Percentiles rank a stretch among this genome's conserved stretches.
Conservation (phyloP, 2,888 invertebrate genomes). For the Drosophila mimica region DNA sequence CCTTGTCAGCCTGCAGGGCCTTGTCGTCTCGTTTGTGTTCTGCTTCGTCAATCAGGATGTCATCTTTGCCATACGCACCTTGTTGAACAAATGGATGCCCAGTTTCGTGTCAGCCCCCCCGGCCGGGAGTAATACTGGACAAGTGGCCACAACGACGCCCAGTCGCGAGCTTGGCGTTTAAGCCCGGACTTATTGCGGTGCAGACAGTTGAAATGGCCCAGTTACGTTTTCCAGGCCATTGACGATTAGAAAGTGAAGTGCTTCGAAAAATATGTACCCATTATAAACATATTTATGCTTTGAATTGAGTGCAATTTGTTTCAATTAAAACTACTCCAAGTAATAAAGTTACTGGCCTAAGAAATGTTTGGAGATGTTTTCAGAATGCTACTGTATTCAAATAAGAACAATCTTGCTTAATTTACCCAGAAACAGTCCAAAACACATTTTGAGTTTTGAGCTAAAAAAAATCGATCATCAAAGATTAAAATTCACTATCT, state of each 20-base stretch:
- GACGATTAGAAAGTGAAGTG: background rate
- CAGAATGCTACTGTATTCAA: background rate
- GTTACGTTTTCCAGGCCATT: slow-evolving; percentile 14
- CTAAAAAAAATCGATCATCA: background rate
- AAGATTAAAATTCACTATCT: background rate
- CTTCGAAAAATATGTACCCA: background rate
- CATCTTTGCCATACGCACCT: slow-evolving; percentile 86
- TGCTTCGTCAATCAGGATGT: slow-evolving; percentile 93
- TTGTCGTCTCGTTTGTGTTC: slow-evolving; percentile 89
- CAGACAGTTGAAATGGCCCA: slow-evolving; percentile 37
- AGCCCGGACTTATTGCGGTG: slow-evolving; percentile 26
- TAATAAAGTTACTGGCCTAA: background rate
- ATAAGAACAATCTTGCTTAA: background rate
- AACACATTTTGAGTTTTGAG: background rate
- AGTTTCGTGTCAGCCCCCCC: slow-evolving; percentile 81
- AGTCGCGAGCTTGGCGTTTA: slow-evolving; percentile 85
- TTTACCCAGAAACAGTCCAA: background rate
- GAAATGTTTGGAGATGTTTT: background rate
- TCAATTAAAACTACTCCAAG: background rate
- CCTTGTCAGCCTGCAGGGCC: slow-evolving; percentile 90
- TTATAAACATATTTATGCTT: background rate
- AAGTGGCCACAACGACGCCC: slow-evolving; percentile 84
- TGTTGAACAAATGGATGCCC: slow-evolving; percentile 85
- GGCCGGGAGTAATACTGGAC: slow-evolving; percentile 83
- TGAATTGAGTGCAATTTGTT: background rate